phyloP scores from a whole-genome alignment of 1,140 invertebrate genomes.

The Medauroidea extradentata region DNA sequence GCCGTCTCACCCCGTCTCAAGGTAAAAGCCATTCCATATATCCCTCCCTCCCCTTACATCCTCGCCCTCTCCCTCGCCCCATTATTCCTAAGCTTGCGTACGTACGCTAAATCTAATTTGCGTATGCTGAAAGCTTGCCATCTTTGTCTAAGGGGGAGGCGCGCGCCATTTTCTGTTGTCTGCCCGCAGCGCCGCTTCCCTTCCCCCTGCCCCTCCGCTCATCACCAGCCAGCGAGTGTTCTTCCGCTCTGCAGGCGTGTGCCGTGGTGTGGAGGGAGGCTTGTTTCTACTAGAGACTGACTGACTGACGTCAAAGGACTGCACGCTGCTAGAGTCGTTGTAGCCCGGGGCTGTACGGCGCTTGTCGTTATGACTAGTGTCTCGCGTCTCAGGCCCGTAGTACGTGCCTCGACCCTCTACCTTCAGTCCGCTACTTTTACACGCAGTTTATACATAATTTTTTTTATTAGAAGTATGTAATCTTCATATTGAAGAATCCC shows the following conservation, averaged over 20 bases:
- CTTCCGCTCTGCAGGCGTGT: background rate
- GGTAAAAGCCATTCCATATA: background rate
- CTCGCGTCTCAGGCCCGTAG: too few relatives aligned
- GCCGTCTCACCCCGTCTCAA: background rate
- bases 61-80: slow-evolving; percentile 3
- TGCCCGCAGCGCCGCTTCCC: background rate
- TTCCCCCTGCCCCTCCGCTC: background rate
- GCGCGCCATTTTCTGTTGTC: background rate
- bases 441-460: too few relatives aligned
- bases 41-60: background rate
- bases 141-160: background rate
- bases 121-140: slow-evolving; percentile 8
- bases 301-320: too few relatives aligned
- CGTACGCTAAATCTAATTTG: slow-evolving; percentile 9
- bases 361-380: too few relatives aligned
- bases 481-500: too few relatives aligned
- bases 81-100: slow-evolving; percentile 10
- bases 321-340: too few relatives aligned
- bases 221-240: background rate
- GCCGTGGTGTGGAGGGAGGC: background rate
- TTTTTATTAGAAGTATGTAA: too few relatives aligned
- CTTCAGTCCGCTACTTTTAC: too few relatives aligned
- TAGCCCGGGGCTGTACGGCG: too few relatives aligned
- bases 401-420: too few relatives aligned
- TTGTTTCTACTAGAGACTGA: too few relatives aligned